Conservation (phyloP, 2,888 invertebrate species). For the Eupeodes luniger region DNA sequence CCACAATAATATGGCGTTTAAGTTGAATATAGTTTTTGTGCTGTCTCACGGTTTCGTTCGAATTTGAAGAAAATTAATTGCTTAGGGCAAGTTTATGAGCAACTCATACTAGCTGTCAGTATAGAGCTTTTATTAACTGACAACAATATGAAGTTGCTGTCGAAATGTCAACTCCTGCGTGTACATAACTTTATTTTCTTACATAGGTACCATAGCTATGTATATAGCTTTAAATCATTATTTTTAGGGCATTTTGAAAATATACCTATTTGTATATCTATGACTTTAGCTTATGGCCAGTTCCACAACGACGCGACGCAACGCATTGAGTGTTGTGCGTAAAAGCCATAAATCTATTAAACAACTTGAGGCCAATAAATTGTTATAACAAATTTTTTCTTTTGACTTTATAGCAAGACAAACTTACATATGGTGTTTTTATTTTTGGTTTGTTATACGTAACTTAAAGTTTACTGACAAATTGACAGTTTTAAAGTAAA, state of each 20-base stretch:
- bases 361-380: conserved; percentile 44
- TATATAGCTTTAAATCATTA: conserved; percentile 54
- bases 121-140: conserved; percentile 63
- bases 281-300: conserved; percentile 22
- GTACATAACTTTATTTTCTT: conserved; percentile 66
- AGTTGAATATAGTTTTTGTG: conserved; percentile 13
- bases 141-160: conserved; percentile 66
- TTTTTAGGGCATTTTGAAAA: conserved; percentile 60
- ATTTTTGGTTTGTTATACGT: neutral
- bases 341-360: conserved; percentile 43
- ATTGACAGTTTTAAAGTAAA: conserved; percentile 26
- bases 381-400: conserved; percentile 14
- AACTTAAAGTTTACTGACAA: conserved; percentile 4
- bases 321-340: neutral
- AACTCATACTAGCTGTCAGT: conserved; percentile 29
- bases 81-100: conserved; percentile 55
- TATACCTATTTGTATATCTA: neutral
- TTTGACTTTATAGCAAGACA: neutral
- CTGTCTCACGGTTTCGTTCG: conserved; percentile 26
- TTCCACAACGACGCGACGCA: neutral
- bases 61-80: conserved; percentile 48
- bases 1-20: conserved; percentile 4
- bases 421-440: no score
- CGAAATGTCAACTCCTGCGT: conserved; percentile 61
- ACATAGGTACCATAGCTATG: neutral